Base-by-base conservation (phyloP, 1,140 invertebrate genomes). In the Habropoda laboriosa region DNA sequence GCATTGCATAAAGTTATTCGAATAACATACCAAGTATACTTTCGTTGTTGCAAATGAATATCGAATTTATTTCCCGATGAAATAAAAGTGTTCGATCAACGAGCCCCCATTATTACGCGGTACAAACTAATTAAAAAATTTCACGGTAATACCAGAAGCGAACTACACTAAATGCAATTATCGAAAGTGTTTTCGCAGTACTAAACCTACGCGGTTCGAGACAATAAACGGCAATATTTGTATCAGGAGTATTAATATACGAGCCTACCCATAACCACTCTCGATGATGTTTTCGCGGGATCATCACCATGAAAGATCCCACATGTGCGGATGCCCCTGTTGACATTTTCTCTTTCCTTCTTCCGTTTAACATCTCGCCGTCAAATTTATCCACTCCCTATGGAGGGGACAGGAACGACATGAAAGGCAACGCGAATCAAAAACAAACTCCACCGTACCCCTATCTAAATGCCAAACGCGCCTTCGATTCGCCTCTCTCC, bases 301-400 rank as follows among this genome's bases (percentile, higher is more conserved):
- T 16, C 27, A 32, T 21, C n/a, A 58, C 35, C 21, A 2, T 18
- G 10, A 66, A 66, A 66, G 32, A 64, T 40, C 35, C 38, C 58
- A 53, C 35, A 66, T 75, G 60, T 24, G 72, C 47, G 47, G 72
- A 53, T 75, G 35, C 35, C 58, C 35, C 38, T 75, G 49, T 75
- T 75, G 60, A 75, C 60, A 66, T 55, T 64, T 55, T 53, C 47
- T 40, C 35, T 66, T 53, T 66, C 47, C 35, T 55, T 55, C 58
- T n/a, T 27, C 16, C 68, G 53, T 58, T 45, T 7, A 8, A 60
- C 27, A 45, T 58, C 55, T 60, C 53, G 6, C 21, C 42, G 70
- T 60, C 40, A 21, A 72, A 57, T 58, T 72, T 60, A 60, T 72
- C 5, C 38, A 18, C 55, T 72, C 27, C 47, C 27, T 18, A 18